These are phyloP conservation scores for Lycaena phlaeas DNA, from an alignment of 2,888 invertebrate species.

Conservation along the genomic window DNA sequence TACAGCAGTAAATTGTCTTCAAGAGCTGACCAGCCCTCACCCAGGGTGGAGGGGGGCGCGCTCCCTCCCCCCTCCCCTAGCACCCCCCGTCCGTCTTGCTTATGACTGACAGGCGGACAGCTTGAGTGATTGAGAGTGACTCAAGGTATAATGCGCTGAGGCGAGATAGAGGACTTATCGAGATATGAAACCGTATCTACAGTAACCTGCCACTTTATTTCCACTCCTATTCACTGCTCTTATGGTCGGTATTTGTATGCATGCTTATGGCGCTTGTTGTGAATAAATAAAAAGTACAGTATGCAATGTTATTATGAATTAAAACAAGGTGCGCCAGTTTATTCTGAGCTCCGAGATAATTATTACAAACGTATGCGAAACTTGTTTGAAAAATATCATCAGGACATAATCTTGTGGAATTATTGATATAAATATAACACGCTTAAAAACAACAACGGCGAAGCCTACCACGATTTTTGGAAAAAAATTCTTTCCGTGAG, in stretches of 20 bases:
- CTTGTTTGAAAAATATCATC: neutral
- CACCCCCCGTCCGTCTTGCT: slow-evolving; percentile 69
- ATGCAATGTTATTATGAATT: slow-evolving; percentile 57
- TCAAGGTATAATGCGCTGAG: slow-evolving; percentile 67
- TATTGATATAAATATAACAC: too few relatives aligned
- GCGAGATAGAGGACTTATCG: slow-evolving; percentile 37
- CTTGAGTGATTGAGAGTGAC: slow-evolving; percentile 72
- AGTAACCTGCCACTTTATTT: slow-evolving; percentile 26
- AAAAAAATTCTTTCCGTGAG: too few relatives aligned
- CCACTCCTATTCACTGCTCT: slow-evolving; percentile 28
- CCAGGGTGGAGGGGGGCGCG: slow-evolving; percentile 32
- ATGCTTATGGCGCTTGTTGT: slow-evolving; percentile 10
- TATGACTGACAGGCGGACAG: slow-evolving; percentile 71
- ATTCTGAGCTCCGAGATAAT: slow-evolving; percentile 45
- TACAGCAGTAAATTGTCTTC: slow-evolving; percentile 71
- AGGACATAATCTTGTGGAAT: too few relatives aligned
- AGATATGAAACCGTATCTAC: slow-evolving; percentile 31
- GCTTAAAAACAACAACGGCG: too few relatives aligned
- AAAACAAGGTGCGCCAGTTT: slow-evolving; percentile 58
- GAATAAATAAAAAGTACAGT: slow-evolving; percentile 11
- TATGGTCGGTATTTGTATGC: slow-evolving; percentile 17
- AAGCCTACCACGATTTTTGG: too few relatives aligned
- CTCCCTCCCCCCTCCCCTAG: slow-evolving; percentile 45
- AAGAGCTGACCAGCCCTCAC: slow-evolving; percentile 62
- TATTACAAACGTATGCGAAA: slow-evolving; percentile 11